Base-by-base conservation (phyloP, 2,797 vertebrate genomes). In the Sebastiscus tertius region DNA sequence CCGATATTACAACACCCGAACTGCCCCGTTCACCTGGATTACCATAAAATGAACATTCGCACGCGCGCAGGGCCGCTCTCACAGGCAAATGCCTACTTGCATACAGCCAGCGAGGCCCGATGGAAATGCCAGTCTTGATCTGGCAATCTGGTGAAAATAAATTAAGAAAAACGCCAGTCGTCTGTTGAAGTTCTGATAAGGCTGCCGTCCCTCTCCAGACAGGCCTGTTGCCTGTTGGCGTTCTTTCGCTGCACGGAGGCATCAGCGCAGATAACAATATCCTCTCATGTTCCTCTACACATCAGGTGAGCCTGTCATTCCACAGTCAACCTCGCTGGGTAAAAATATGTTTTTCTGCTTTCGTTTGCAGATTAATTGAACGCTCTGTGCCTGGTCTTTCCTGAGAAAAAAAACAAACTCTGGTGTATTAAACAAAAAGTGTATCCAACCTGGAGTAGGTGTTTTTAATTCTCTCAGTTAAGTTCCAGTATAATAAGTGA, bases 181-280 rank as follows among this genome's bases (percentile, higher is more conserved):
- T 73, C 82, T 92, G 92, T 52, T 85, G 61, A 81, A 74, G 79
- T 89, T 86, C 31, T 68, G 92, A 92, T 94, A 90, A 93, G 87
- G 64, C 76, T 12, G 26, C 83, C 20, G 18, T 79, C 27, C 78
- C 73, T 81, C 78, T 84, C 79, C 75, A 81, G 77, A 75, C 80
- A 61, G 81, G 72, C 78, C 72, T 70, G 71, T 58, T 83, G 87
- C 77, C 83, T 87, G 67, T 78, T 76, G 65, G 61, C 61, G 9
- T 77, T 82, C 78, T 77, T 52, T 12, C n/a, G 59, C 65, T 81
- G 77, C 84, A 63, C 2, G 18, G 75, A 78, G 60, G 79, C 82
- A 78, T 86, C 77, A 22, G 83, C 70, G 34, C 56, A 67, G 88
- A 91, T 92, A 90, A 92, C 83, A 83, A 79, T 42, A 80, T 82